Evolutionary conservation across 2,888 invertebrate genomes (phyloP).

Genomic region (Phengaris alcon): DNA sequence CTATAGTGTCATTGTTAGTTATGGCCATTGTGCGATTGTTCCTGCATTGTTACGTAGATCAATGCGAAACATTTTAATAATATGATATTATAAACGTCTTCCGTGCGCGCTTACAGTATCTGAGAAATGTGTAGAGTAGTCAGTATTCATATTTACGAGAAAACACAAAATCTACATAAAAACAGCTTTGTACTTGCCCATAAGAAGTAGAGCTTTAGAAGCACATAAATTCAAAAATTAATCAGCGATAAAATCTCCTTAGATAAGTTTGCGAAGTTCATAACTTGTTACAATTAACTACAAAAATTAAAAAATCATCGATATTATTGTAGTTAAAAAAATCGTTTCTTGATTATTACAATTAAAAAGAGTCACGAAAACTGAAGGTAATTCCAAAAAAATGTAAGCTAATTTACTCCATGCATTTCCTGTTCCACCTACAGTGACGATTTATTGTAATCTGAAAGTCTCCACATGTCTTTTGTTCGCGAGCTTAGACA

Average conservation of each 20-base stretch:
- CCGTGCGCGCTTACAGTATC: constrained; percentile 51
- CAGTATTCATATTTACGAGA: constrained; percentile 20
- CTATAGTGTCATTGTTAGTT: constrained; percentile 77
- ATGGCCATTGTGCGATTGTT: constrained; percentile 75
- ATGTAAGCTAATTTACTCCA: constrained; percentile 34
- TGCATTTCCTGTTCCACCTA: constrained; percentile 54
- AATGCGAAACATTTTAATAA: constrained; percentile 79
- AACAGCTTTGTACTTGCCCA: too few relatives aligned
- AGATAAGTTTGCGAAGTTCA: too few relatives aligned
- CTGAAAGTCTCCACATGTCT: constrained; percentile 68
- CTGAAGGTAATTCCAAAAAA: constrained; percentile 7
- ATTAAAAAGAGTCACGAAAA: neutral
- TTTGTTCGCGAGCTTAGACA: constrained; percentile 59
- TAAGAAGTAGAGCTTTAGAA: too few relatives aligned
- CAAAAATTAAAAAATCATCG: too few relatives aligned
- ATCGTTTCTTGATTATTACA: too few relatives aligned
- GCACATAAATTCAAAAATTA: too few relatives aligned
- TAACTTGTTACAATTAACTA: too few relatives aligned
- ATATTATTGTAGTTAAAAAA: too few relatives aligned
- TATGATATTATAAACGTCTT: constrained; percentile 78
- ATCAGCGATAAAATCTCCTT: too few relatives aligned
- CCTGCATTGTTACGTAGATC: constrained; percentile 64
- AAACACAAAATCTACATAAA: neutral
- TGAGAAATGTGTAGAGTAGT: constrained; percentile 43
- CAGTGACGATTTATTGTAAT: constrained; percentile 72